A percentile compares a stretch with the other conserved stretches of the same genome.
These are phyloP conservation scores for Nixonia krombeini DNA, from an alignment of 1,140 invertebrate species.

Conservation along the genomic window DNA sequence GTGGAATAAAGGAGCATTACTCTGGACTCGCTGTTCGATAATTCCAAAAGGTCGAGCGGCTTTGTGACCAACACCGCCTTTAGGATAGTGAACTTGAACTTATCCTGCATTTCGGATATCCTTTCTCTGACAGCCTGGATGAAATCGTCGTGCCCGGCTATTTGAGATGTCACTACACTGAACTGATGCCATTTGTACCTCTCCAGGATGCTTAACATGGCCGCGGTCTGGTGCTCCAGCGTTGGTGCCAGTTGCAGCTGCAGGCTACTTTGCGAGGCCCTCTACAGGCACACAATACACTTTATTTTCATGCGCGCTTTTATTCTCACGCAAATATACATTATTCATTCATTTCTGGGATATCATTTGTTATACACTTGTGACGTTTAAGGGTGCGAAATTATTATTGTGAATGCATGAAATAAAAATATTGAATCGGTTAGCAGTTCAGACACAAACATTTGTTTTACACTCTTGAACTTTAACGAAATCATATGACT, in stretches of 20 bases:
- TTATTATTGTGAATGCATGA: too few species aligned
- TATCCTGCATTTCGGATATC: conserved; percentile 86
- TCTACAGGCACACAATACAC: too few species aligned
- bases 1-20: conserved; percentile 95
- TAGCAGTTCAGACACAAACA: too few species aligned
- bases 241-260: conserved; percentile 94
- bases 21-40: conserved; percentile 91
- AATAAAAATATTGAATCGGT: too few species aligned
- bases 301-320: too few species aligned
- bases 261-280: conserved; percentile 86
- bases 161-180: conserved; percentile 92
- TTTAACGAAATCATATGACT: too few species aligned
- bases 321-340: too few species aligned
- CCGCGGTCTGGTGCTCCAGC: conserved; percentile 92
- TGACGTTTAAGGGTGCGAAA: too few species aligned
- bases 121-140: conserved; percentile 91
- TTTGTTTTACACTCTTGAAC: too few species aligned
- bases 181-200: conserved; percentile 98
- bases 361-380: too few species aligned
- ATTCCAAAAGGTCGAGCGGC: conserved; percentile 77
- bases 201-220: conserved; percentile 93
- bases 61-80: conserved; percentile 86
- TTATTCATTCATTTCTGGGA: too few species aligned
- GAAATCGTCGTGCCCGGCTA: conserved; percentile 95
- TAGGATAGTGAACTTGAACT: conserved; percentile 91